Conservation (phyloP, 92 coral and sea anemone species). For the Phymanthus crucifer region DNA sequence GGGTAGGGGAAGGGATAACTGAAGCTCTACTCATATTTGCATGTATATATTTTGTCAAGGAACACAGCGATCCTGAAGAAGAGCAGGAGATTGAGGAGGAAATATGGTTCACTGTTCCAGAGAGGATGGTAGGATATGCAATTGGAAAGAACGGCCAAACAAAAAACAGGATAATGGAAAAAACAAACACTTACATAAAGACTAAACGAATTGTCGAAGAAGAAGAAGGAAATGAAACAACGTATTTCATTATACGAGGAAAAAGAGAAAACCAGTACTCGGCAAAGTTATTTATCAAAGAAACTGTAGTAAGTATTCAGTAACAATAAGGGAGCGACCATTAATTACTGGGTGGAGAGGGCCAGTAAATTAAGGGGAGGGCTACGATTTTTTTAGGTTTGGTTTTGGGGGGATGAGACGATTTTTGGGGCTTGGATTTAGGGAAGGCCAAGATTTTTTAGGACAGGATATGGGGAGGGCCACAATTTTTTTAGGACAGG, state of each 20-base stretch:
- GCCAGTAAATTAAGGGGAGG: no score
- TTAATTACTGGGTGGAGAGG: no score
- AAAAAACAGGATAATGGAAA: neutral
- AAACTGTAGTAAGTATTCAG: conserved; percentile 4
- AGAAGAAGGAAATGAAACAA: no score
- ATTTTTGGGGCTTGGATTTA: no score
- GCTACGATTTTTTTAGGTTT: no score
- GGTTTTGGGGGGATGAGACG: no score
- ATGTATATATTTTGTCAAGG: neutral
- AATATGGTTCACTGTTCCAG: conserved; percentile 13
- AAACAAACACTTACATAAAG: neutral
- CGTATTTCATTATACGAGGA: neutral
- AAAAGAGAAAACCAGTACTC: neutral
- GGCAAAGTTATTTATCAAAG: neutral
- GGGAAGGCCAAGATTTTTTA: no score
- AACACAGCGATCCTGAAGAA: neutral
- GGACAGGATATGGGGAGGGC: no score
- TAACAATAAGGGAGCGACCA: no score
- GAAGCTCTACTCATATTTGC: no score
- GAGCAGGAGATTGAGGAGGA: neutral
- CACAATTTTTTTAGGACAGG: no score
- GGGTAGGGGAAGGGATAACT: no score
- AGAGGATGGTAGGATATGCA: neutral
- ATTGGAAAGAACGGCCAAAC: conserved; percentile 9
- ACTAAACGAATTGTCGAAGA: neutral